A percentile compares a stretch with the other conserved stretches of the same genome.
phyloP scores from a whole-genome alignment of 2,888 invertebrate species.

The Caenorhabditis wallacei region DNA sequence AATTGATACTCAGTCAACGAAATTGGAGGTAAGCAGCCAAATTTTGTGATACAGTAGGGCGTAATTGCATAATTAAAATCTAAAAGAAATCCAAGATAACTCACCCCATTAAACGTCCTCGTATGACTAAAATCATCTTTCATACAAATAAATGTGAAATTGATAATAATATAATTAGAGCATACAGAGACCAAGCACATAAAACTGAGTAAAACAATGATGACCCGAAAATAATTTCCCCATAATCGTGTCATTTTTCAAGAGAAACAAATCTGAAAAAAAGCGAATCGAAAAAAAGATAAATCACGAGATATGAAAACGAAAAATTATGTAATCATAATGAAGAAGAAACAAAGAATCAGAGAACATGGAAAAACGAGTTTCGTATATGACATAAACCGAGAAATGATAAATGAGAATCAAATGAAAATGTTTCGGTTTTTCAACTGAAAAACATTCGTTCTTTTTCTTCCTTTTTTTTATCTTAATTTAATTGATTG shows the following conservation, averaged over 20 bases:
- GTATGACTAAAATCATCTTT: conserved; percentile 60
- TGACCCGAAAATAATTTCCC: conserved; percentile 65
- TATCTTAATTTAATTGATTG: no score
- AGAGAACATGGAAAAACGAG: conserved; percentile 20
- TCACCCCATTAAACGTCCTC: conserved; percentile 52
- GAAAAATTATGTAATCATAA: conserved; percentile 24
- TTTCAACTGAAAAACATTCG: conserved; percentile 9
- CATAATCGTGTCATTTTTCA: conserved; percentile 33
- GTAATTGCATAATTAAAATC: no score
- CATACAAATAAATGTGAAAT: conserved; percentile 78
- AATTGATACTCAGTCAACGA: no score
- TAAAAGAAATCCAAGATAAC: neutral
- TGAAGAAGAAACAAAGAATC: conserved; percentile 36
- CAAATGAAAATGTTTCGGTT: conserved; percentile 5
- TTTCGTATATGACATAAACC: conserved; percentile 13
- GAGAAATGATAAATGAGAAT: conserved; percentile 33
- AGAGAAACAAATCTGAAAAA: neutral
- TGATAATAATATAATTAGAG: conserved; percentile 75
- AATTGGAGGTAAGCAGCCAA: no score
- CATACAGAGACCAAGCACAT: conserved; percentile 73
- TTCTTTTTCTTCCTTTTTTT: neutral
- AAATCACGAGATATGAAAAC: conserved; percentile 1
- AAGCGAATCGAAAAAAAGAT: neutral
- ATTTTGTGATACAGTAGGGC: no score
- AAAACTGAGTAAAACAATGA: conserved; percentile 67